These are phyloP conservation scores for Ophraella communa DNA, from an alignment of 2,888 invertebrate species.

Conservation along the genomic window DNA sequence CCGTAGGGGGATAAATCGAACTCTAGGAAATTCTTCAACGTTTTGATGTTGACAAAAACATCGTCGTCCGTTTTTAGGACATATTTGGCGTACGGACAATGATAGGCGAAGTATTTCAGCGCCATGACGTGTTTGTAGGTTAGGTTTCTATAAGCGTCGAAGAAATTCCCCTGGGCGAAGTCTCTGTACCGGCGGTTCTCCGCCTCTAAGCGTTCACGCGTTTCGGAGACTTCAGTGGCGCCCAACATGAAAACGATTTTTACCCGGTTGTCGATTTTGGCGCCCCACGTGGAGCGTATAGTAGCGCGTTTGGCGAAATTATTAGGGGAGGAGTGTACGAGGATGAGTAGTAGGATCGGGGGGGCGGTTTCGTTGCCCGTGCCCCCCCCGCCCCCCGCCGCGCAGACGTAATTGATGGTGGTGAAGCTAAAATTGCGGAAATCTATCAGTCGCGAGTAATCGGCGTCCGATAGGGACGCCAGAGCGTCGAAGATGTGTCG, in stretches of 20 bases:
- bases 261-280: slow-evolving; percentile 61
- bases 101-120: slow-evolving; percentile 76
- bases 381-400: too few relatives aligned
- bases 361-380: slow-evolving; percentile 39
- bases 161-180: slow-evolving; percentile 77
- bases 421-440: slow-evolving; percentile 42
- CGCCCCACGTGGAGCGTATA: slow-evolving; percentile 79
- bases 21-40: slow-evolving; percentile 66
- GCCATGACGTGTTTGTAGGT: slow-evolving; percentile 87
- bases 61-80: slow-evolving; percentile 81
- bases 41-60: slow-evolving; percentile 74
- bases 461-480: slow-evolving; percentile 39
- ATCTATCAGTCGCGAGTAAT: slow-evolving; percentile 44
- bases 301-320: slow-evolving; percentile 70
- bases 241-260: slow-evolving; percentile 75
- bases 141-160: slow-evolving; percentile 80
- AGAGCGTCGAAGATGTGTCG: too few relatives aligned
- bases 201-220: slow-evolving; percentile 51
- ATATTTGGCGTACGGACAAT: slow-evolving; percentile 71
- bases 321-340: slow-evolving; percentile 73
- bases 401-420: slow-evolving; percentile 39
- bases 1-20: slow-evolving; percentile 68
- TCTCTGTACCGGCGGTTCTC: slow-evolving; percentile 70
- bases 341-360: slow-evolving; percentile 67
- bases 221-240: slow-evolving; percentile 55